These are phyloP conservation scores for Leptinotarsa lineolata DNA, from an alignment of 1,140 invertebrate genomes.

Conservation along the genomic window DNA sequence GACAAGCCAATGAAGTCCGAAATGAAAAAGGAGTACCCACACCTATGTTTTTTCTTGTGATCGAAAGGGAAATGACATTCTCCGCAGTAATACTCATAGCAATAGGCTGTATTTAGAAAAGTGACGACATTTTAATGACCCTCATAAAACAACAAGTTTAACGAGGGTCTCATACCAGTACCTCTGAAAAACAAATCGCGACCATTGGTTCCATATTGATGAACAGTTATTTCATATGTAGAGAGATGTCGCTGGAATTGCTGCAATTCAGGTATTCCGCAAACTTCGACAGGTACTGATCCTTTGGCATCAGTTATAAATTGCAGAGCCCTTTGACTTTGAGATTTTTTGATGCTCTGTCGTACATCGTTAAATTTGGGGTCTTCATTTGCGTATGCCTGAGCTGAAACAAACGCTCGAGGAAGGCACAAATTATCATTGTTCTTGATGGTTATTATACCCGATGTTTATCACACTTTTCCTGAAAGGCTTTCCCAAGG, in stretches of 20 bases:
- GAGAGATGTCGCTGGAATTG: constrained; percentile 4
- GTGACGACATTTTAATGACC: not conserved
- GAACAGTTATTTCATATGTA: not conserved
- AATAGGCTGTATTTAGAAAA: constrained; percentile 18
- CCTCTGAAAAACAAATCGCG: no score
- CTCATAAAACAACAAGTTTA: no score
- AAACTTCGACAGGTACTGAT: not conserved
- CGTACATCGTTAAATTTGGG: not conserved
- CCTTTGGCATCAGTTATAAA: not conserved
- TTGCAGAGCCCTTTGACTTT: not conserved
- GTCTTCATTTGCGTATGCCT: constrained; percentile 14
- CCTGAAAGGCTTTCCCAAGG: not conserved
- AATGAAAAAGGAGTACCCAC: not conserved
- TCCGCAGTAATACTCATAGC: constrained; percentile 23
- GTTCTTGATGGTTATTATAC: constrained; percentile 10
- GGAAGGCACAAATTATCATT: constrained; percentile 8
- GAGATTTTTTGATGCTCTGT: constrained; percentile 2
- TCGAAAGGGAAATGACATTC: constrained; percentile 13
- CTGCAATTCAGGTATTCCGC: constrained; percentile 23
- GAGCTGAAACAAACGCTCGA: constrained; percentile 4
- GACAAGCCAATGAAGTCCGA: no score
- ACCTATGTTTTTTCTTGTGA: constrained; percentile 17
- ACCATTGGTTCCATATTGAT: no score
- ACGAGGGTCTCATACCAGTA: no score
- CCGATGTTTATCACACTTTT: not conserved